Evolutionary conservation across 1,140 invertebrate species (phyloP).

Genomic region (Cylas formicarius): DNA sequence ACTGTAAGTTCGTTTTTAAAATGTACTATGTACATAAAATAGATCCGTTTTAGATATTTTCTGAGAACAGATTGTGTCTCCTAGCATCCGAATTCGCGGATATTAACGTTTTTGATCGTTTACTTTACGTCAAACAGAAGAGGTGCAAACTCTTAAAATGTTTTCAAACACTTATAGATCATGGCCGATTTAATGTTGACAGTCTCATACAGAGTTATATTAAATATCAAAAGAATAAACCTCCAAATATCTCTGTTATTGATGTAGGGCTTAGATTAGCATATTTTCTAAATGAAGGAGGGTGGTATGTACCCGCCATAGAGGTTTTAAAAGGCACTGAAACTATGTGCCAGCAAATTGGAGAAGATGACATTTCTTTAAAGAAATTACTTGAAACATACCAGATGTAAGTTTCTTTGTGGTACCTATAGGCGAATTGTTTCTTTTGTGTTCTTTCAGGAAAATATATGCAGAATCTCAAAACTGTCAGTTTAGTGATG

Average conservation of each 20-base stretch:
- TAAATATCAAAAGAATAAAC: slow-evolving; percentile 28
- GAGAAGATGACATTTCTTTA: slow-evolving; percentile 41
- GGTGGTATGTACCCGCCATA: slow-evolving; percentile 71
- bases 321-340: slow-evolving; percentile 58
- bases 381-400: slow-evolving; percentile 61
- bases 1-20: slow-evolving; percentile 47
- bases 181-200: slow-evolving; percentile 49
- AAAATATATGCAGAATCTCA: slow-evolving; percentile 72
- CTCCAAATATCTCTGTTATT: slow-evolving; percentile 37
- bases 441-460: slow-evolving; percentile 44
- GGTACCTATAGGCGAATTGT: not conserved
- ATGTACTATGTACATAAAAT: not conserved
- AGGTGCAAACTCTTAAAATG: slow-evolving; percentile 58
- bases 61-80: slow-evolving; percentile 28
- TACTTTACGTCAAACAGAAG: slow-evolving; percentile 64
- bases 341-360: slow-evolving; percentile 36
- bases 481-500: slow-evolving; percentile 69
- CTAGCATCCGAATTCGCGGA: slow-evolving; percentile 57
- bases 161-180: slow-evolving; percentile 59
- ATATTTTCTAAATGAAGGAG: slow-evolving; percentile 77
- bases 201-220: slow-evolving; percentile 48
- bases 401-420: slow-evolving; percentile 51
- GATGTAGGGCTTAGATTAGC: slow-evolving; percentile 56
- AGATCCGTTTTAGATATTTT: slow-evolving; percentile 28
- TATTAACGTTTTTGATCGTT: slow-evolving; percentile 62